Base-by-base conservation (phyloP, 2,888 invertebrate species). In the Latrodectus elegans region DNA sequence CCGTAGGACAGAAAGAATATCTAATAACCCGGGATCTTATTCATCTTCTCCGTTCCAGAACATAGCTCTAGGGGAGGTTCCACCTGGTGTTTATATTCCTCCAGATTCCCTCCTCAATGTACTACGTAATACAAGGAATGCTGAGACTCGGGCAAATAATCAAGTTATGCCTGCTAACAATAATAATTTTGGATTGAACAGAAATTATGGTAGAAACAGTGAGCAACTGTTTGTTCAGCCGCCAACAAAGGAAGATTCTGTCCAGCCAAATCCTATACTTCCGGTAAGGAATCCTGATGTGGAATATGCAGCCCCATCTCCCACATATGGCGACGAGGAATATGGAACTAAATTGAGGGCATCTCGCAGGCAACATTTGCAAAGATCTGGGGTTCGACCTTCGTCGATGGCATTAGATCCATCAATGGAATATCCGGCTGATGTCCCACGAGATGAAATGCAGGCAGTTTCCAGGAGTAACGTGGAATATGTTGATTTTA, bases 81-180 rank as follows among this genome's bases (percentile, higher is more conserved):
- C 87, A 65, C 51, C 51, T 51, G 87, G 87, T 49, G 77, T 87
- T 15, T 51, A 82, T 68, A 75, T 87, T 53, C 87, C 87, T 51
- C 38, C 51, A 77, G 87, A 87, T 70, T 87, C 87, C 8, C 67
- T 87, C 55, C 55, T 87, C 12, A 87, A 87, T 67, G 55, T 60
- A 49, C 49, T 87, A 22, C 53, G 76, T 71, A 55, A 64, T 55
- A 52, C 84, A 22, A 12, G 60, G 6, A 15, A 12, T 60, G 38
- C 38, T 22, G 22, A 1, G 22, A 22, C 1, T 38, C 12, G 60
- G n/a, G 60, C 14, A 60, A 15, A 12, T 6, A 15, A 3, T n/a
- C 60, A 60, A 60, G 60, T 12, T 6, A 60, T 60, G 10, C 4
- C 14, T 15, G 12, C 60, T 8, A 60, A 60, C n/a, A 10, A 60